Conservation (phyloP, 2,888 invertebrate genomes). For the Plutella xylostella region DNA sequence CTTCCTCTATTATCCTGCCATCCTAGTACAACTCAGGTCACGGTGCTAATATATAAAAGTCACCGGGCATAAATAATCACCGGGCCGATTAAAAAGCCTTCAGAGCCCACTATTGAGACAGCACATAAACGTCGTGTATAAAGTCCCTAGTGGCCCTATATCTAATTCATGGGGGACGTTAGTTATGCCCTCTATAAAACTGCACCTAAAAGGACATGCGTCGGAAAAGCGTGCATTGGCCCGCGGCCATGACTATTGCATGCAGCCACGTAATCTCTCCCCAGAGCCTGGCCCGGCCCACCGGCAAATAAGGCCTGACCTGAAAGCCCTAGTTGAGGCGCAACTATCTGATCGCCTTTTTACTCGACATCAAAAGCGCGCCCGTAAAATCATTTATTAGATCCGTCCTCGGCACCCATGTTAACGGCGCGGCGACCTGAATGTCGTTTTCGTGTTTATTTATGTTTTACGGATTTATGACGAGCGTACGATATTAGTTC, state of each 20-base stretch:
- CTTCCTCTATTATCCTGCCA: background rate
- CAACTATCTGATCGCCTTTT: background rate
- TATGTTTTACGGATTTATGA: no score
- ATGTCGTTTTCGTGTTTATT: background rate
- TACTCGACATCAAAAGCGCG: background rate
- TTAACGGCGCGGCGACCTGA: background rate
- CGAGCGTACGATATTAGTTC: no score
- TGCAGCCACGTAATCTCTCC: constrained; percentile 44
- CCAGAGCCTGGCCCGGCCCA: constrained; percentile 8
- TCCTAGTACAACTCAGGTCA: background rate
- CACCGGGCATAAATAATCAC: no score
- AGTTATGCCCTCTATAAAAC: constrained; percentile 2
- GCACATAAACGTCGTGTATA: no score
- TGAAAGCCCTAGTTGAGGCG: background rate
- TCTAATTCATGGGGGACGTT: constrained; percentile 6
- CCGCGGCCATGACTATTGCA: constrained; percentile 23
- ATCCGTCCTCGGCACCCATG: background rate
- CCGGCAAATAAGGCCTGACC: background rate
- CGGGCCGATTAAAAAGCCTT: background rate
- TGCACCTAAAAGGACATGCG: constrained; percentile 5
- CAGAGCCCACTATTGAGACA: background rate
- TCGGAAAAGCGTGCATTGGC: constrained; percentile 3
- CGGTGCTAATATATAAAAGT: no score
- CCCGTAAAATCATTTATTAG: background rate
- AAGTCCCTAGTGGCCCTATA: background rate